phyloP scores from a whole-genome alignment of 2,113 vertebrate genomes.

The Misgurnus mizolepis region DNA sequence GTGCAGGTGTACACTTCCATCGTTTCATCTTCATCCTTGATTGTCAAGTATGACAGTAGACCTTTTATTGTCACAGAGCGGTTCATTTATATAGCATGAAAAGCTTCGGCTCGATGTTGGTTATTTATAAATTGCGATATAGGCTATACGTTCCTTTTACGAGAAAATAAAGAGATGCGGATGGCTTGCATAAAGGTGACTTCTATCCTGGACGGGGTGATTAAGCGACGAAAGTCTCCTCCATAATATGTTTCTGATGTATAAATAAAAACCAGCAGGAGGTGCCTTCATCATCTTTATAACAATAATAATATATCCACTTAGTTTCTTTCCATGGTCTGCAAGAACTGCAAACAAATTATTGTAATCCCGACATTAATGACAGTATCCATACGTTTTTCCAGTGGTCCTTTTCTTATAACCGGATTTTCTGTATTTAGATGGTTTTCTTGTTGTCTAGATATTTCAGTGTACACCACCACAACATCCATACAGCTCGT shows the following conservation, averaged over 20 bases:
- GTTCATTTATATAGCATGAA: background rate
- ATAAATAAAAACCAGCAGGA: background rate
- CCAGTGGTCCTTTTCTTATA: conserved; percentile 11
- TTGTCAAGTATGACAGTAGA: conserved; percentile 12
- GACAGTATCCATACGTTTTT: background rate
- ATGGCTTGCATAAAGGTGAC: conserved; percentile 35
- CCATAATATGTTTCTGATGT: conserved; percentile 51
- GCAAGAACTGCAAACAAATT: background rate
- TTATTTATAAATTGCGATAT: background rate
- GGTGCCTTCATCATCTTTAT: conserved; percentile 25
- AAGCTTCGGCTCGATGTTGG: background rate
- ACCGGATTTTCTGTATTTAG: conserved; percentile 7
- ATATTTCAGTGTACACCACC: conserved; percentile 60
- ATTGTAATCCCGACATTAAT: conserved; percentile 20
- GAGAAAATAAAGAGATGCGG: conserved; percentile 35
- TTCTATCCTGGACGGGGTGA: conserved; percentile 44
- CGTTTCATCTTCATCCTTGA: conserved; percentile 4
- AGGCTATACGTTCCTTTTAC: conserved; percentile 21
- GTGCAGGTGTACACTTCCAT: conserved; percentile 6
- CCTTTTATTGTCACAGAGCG: background rate
- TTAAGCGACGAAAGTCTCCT: conserved; percentile 40
- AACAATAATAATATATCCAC: conserved; percentile 41
- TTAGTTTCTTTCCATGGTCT: conserved; percentile 22
- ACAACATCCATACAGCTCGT: conserved; percentile 65
- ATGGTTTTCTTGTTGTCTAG: conserved; percentile 60